A percentile compares a stretch with the other conserved stretches of the same genome.
Conservation (phyloP, 2,888 invertebrate genomes). For the Melipona bicolor region DNA sequence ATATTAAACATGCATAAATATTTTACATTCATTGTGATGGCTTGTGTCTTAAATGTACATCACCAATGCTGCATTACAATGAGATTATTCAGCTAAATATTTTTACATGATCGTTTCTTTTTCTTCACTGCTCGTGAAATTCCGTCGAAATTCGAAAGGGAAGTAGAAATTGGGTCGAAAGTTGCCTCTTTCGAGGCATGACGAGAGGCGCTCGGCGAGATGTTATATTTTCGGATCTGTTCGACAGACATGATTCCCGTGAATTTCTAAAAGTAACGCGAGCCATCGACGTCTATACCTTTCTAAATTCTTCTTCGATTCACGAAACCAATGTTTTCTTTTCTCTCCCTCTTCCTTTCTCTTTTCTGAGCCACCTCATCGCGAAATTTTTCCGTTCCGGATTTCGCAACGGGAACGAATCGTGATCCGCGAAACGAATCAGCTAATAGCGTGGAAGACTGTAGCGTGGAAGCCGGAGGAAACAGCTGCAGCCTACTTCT, state of each 20-base stretch:
- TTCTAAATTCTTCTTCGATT: conserved; percentile 23
- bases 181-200: conserved; percentile 35
- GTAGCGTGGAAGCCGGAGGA: conserved; percentile 41
- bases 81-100: too few relatives aligned
- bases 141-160: neutral
- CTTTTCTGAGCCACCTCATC: neutral
- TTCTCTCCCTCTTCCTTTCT: too few relatives aligned
- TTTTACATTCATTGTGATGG: too few relatives aligned
- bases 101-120: too few relatives aligned
- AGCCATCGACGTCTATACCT: conserved; percentile 56
- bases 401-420: neutral
- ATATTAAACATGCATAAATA: too few relatives aligned
- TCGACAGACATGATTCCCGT: conserved; percentile 69
- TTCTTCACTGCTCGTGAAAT: neutral
- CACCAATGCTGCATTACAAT: too few relatives aligned
- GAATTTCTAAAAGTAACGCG: conserved; percentile 71
- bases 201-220: conserved; percentile 45
- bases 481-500: conserved; percentile 80
- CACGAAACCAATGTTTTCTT: neutral
- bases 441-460: conserved; percentile 24
- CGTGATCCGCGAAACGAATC: conserved; percentile 32
- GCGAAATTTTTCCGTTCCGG: neutral
- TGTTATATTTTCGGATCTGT: conserved; percentile 67
- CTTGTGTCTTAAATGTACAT: too few relatives aligned
- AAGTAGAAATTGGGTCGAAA: conserved; percentile 65